Evolutionary conservation across 35 echinoderm and acorn worm genomes (phyloP).

Genomic region (Antedon bifida): DNA sequence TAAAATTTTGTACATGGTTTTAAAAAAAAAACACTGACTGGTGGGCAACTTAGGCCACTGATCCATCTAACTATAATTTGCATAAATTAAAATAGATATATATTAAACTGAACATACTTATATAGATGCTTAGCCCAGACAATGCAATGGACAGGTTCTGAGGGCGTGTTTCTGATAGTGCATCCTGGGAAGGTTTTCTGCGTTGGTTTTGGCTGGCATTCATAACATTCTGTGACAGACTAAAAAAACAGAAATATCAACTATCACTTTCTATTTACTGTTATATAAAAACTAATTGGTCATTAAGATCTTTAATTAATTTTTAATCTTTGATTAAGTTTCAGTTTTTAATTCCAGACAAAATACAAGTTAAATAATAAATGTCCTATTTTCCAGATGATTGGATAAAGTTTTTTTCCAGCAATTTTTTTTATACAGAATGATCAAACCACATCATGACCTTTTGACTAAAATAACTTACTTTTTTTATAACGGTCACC

Average conservation of each 20-base stretch:
- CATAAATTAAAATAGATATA: too few species aligned
- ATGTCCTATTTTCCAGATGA: too few species aligned
- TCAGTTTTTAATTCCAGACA: too few species aligned
- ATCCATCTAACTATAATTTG: too few species aligned
- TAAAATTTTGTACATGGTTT: too few species aligned
- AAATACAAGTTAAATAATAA: too few species aligned
- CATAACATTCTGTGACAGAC: slow-evolving; percentile 60
- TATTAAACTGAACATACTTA: slow-evolving; percentile 44
- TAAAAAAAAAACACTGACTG: too few species aligned
- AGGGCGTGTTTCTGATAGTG: slow-evolving; percentile 91
- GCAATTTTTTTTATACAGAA: not conserved
- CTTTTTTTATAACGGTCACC: slow-evolving; percentile 98
- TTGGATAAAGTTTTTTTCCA: too few species aligned
- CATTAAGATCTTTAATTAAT: not conserved
- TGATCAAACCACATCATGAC: not conserved
- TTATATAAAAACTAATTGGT: not conserved
- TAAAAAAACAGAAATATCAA: slow-evolving; percentile 1
- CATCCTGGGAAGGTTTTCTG: slow-evolving; percentile 88
- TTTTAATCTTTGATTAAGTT: too few species aligned
- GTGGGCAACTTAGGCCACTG: too few species aligned
- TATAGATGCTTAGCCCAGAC: slow-evolving; percentile 96
- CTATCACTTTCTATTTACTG: not conserved
- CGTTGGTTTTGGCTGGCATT: slow-evolving; percentile 66
- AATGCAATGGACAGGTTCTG: slow-evolving; percentile 93
- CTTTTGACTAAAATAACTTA: slow-evolving; percentile 9